These are phyloP conservation scores for Ardeotis arabs DNA, from an alignment of 2,113 vertebrate genomes.

Conservation along the genomic window DNA sequence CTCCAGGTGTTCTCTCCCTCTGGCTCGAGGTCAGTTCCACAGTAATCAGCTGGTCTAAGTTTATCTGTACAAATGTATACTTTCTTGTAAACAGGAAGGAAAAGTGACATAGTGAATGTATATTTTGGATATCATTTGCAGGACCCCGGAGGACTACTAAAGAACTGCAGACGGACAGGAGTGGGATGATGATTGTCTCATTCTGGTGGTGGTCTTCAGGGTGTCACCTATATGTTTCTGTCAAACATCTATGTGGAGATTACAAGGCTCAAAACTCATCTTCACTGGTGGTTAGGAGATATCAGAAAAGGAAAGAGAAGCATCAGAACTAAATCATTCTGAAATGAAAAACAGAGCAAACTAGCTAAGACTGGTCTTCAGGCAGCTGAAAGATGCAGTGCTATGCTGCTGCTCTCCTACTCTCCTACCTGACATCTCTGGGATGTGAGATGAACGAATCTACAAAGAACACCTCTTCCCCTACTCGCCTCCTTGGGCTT, in stretches of 20 bases:
- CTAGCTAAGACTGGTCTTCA: not conserved
- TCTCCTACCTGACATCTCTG: not conserved
- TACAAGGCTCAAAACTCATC: not conserved
- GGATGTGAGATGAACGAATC: not conserved
- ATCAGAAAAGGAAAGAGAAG: not conserved
- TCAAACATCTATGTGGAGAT: not conserved
- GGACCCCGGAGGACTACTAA: not conserved
- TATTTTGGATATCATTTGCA: not conserved
- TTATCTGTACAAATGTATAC: not conserved
- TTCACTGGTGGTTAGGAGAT: not conserved
- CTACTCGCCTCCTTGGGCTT: not conserved
- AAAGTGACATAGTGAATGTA: not conserved
- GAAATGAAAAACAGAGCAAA: not conserved
- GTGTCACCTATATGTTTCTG: not conserved
- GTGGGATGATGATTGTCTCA: not conserved
- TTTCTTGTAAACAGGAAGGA: constrained; percentile 31
- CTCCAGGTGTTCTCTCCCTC: not conserved
- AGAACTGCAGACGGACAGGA: not conserved
- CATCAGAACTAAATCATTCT: not conserved
- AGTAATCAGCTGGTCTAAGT: constrained; percentile 8
- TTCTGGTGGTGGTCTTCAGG: not conserved
- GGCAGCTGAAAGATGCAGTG: not conserved
- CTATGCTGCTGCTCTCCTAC: rapidly evolving
- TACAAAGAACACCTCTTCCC: not conserved
- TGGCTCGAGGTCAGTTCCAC: not conserved